Conservation (phyloP, 2,113 vertebrate species). For the Colius striatus region DNA sequence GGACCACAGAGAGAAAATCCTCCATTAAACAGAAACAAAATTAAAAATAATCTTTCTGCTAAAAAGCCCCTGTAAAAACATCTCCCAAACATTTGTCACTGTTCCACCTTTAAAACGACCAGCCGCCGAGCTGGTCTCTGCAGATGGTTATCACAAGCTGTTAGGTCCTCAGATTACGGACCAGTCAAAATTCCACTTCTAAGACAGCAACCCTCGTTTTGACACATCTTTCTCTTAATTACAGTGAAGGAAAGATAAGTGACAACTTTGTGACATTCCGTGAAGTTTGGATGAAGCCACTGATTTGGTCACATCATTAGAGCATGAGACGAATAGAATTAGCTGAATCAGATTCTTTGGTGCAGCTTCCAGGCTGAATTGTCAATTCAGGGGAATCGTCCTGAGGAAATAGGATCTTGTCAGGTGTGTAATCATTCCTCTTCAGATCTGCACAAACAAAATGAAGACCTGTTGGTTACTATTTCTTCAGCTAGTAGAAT, state of each 20-base stretch:
- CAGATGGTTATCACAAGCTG: not conserved
- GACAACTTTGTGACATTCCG: constrained; percentile 44
- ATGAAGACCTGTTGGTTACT: not conserved
- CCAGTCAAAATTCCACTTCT: constrained; percentile 32
- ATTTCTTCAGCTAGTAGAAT: not conserved
- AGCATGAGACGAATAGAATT: constrained; percentile 91
- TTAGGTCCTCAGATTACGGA: constrained; percentile 19
- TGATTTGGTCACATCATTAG: constrained; percentile 68
- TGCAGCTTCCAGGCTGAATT: constrained; percentile 81
- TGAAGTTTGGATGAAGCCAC: constrained; percentile 41
- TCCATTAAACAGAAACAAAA: constrained; percentile 64
- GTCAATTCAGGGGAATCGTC: constrained; percentile 86
- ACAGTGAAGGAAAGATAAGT: constrained; percentile 16
- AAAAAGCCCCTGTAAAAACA: constrained; percentile 71
- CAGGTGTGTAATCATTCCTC: constrained; percentile 96
- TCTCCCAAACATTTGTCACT: constrained; percentile 65
- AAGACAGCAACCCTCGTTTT: constrained; percentile 23
- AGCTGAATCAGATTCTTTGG: constrained; percentile 86
- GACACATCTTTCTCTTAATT: constrained; percentile 17
- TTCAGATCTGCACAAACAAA: constrained; percentile 86
- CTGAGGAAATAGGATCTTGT: constrained; percentile 89
- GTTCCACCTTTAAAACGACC: constrained; percentile 51
- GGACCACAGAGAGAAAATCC: constrained; percentile 28
- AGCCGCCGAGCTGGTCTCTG: constrained; percentile 15
- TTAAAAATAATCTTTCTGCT: constrained; percentile 59